Conservation (phyloP, 2,797 vertebrate genomes). For the Gambusia yucatana region DNA sequence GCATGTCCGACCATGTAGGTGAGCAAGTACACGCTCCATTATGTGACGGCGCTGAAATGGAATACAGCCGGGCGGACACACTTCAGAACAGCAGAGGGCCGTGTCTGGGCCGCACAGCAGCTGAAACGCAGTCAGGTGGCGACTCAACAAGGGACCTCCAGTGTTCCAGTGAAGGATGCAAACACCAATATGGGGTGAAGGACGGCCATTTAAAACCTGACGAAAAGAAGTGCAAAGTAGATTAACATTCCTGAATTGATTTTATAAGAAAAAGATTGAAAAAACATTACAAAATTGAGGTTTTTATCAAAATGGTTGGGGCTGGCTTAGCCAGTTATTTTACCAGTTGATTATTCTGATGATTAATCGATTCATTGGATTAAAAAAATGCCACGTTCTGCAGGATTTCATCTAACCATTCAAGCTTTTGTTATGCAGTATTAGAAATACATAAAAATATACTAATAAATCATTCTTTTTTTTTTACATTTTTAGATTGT, state of each 20-base stretch:
- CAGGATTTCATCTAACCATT: too few species aligned
- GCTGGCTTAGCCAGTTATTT: too few species aligned
- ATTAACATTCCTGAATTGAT: background rate
- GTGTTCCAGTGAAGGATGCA: background rate
- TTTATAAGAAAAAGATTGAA: background rate
- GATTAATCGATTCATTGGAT: too few species aligned
- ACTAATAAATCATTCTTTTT: too few species aligned
- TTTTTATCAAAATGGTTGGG: too few species aligned
- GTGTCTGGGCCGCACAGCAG: slow-evolving; percentile 8
- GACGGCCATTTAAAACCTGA: background rate
- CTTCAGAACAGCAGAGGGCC: background rate
- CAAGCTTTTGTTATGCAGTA: too few species aligned
- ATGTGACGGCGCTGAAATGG: background rate
- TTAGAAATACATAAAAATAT: too few species aligned
- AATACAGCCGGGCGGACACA: background rate
- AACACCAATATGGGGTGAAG: background rate
- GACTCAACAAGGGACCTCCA: slow-evolving; percentile 15
- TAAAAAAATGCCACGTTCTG: too few species aligned
- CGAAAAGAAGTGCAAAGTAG: background rate
- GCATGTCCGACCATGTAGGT: slow-evolving; percentile 30
- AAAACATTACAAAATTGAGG: background rate
- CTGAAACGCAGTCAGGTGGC: slow-evolving; percentile 9
- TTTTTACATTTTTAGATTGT: too few species aligned
- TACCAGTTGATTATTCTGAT: too few species aligned
- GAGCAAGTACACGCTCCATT: slow-evolving; percentile 8